phyloP scores from a whole-genome alignment of 2,797 vertebrate species.

The Decapterus maruadsi region DNA sequence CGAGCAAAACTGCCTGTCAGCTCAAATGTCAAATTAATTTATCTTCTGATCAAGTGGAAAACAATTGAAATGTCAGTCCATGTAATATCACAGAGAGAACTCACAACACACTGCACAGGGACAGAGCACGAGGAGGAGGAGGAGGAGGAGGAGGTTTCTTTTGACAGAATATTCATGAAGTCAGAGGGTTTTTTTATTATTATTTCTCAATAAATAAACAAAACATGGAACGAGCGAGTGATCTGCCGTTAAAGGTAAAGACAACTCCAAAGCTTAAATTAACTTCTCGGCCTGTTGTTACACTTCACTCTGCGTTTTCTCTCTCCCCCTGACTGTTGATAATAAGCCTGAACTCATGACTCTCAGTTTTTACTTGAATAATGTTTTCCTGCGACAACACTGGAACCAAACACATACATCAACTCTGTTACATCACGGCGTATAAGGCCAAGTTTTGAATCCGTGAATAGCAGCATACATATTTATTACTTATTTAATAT shows the following conservation, averaged over 20 bases:
- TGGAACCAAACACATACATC: constrained; percentile 41
- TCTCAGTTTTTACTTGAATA: constrained; percentile 35
- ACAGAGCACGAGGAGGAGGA: neutral
- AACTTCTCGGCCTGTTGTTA: neutral
- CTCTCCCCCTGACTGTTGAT: constrained; percentile 16
- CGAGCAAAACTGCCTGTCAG: constrained; percentile 72
- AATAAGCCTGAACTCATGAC: constrained; percentile 5
- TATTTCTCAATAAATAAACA: constrained; percentile 20
- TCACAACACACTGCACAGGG: constrained; percentile 24
- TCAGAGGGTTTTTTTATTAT: constrained; percentile 12
- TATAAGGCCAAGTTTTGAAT: constrained; percentile 25
- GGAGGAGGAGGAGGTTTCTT: constrained; percentile 7
- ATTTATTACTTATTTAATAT: constrained; percentile 76
- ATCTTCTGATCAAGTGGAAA: constrained; percentile 81
- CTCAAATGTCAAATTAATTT: constrained; percentile 84
- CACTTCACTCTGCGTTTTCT: neutral
- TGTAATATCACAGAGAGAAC: constrained; percentile 61
- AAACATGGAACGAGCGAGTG: neutral
- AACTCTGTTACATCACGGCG: neutral
- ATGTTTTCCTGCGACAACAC: constrained; percentile 20
- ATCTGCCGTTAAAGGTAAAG: constrained; percentile 24
- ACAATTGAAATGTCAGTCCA: constrained; percentile 78
- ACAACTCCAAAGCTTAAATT: constrained; percentile 7
- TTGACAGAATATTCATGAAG: constrained; percentile 16
- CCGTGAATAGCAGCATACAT: constrained; percentile 37